Conservation (phyloP, 2,797 vertebrate species). For the Rhinella marina region DNA sequence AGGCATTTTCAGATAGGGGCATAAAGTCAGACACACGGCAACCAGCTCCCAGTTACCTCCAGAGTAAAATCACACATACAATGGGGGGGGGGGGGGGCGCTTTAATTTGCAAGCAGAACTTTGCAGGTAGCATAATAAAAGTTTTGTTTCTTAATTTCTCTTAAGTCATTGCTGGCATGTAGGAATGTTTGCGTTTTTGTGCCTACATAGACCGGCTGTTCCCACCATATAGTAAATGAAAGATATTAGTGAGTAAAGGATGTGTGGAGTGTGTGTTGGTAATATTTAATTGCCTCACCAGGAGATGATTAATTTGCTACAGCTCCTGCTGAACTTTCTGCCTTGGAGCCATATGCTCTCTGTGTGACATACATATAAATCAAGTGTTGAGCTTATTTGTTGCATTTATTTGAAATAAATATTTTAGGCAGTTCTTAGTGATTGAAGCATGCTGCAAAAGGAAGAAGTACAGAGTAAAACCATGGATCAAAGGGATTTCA, state of each 20-base stretch:
- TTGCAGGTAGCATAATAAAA: neutral
- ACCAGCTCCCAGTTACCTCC: no score
- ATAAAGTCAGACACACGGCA: no score
- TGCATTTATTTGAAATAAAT: constrained; percentile 60
- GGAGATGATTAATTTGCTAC: constrained; percentile 61
- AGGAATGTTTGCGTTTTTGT: constrained; percentile 4
- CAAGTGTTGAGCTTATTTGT: constrained; percentile 59
- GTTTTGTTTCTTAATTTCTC: neutral
- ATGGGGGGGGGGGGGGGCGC: no score
- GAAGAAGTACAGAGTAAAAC: constrained; percentile 37
- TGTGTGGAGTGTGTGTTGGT: constrained; percentile 52
- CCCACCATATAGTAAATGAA: constrained; percentile 20
- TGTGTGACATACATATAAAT: constrained; percentile 60
- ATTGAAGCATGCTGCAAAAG: constrained; percentile 53
- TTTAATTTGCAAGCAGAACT: neutral
- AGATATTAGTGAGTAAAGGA: constrained; percentile 39
- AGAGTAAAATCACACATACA: no score
- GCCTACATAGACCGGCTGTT: constrained; percentile 24
- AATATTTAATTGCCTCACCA: constrained; percentile 63
- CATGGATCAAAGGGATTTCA: constrained; percentile 55
- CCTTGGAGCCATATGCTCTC: constrained; percentile 61
- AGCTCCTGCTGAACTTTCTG: constrained; percentile 58
- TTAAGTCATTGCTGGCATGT: neutral
- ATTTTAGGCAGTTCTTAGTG: constrained; percentile 52
- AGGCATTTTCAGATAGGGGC: no score